Evolutionary conservation across 92 coral and sea anemone species (phyloP), one percentile per base, ranked within the genome.

Genomic region (Ricordea florida): DNA sequence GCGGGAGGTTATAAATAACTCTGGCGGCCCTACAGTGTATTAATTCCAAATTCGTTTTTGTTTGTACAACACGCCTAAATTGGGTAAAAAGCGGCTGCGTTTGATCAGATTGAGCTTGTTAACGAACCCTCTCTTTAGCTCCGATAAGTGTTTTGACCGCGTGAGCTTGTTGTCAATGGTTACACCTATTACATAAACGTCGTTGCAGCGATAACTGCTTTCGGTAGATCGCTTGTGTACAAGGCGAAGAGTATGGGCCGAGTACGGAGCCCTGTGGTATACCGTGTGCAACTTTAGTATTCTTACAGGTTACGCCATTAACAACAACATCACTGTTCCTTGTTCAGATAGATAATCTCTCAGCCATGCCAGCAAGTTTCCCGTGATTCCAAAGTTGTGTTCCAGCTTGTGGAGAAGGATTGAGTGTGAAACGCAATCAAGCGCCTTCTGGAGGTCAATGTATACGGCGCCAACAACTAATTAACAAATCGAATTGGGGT

Each of bases 301-400:
- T 21, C 3, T 68, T 78, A 27, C 66, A 68, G 5, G 64, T 0
- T 30, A 5, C 36, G 29, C 66, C 61, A 35, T 55, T 68, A 32
- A 76, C 41, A 29, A 23, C 76, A 47, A 56, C 32, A 65, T n/a
- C n/a, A n/a, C n/a, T n/a, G n/a, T n/a, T n/a, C n/a, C n/a, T n/a
- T n/a, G n/a, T 41, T 65, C 63, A 7, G 64, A 14, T 24, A 64
- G 45, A 49, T 79, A 79, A 57, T 79, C 66, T 20, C 29, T 43
- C 18, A 79, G 66, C 85, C 85, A 78, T 33, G 50, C 57, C 20
- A 69, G 47, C 49, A 79, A 30, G 22, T 78, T 67, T 16, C 84
- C 84, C 33, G 34, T 49, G 41, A 78, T 52, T 15, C 84, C 84
- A 33, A 69, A 69, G 23, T 57, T 26, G 0, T 69, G 76, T 29